Base-by-base conservation (phyloP, 2,797 vertebrate genomes). In the Argya squamiceps region DNA sequence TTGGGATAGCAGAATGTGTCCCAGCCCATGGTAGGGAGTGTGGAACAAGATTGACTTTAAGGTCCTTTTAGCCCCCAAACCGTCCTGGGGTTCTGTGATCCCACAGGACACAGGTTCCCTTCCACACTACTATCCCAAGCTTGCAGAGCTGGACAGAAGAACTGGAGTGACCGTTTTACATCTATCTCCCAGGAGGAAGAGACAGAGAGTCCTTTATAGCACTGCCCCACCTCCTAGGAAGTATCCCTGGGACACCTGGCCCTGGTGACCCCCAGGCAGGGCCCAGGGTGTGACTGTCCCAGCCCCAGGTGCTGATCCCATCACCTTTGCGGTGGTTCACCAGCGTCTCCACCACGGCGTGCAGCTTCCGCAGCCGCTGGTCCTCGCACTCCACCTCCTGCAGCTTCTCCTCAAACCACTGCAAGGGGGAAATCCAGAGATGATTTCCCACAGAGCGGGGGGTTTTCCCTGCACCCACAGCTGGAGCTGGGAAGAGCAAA, bases 401-500 rank as follows among this genome's bases (percentile, higher is more conserved):
- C 84, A 99, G 98, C 97, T 99, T 99, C 97, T 99, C 99, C 96
- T 99, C 99, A 75, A 99, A 99, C 99, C 99, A 99, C 99, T 99
- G 98, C 46, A 97, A 71, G 0, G 44, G 84, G 96, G 1, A 95
- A 95, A 89, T 86, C 95, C 64, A 91, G 29, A 84, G 74, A 13
- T 30, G 32, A 76, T 30, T 71, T 76, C 75, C 68, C 32, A 64
- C 63, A n/a, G 7, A n/a, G n/a, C n/a, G 3, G 1, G 4, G 24
- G 19, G 34, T 4, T 15, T 22, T 37, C 74, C 74, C 73, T 12
- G 11, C 30, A 24, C 26, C 59, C 73, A 27, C 9, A 55, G 52
- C 13, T 4, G 12, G 13, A 71, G 64, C 37, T 30, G 22, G 29
- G 59, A 24, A 64, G 29, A 39, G 56, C 59, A 6, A 0, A 0